These are phyloP conservation scores for Stegana nigrithorax DNA, from an alignment of 2,888 invertebrate genomes.

Conservation along the genomic window DNA sequence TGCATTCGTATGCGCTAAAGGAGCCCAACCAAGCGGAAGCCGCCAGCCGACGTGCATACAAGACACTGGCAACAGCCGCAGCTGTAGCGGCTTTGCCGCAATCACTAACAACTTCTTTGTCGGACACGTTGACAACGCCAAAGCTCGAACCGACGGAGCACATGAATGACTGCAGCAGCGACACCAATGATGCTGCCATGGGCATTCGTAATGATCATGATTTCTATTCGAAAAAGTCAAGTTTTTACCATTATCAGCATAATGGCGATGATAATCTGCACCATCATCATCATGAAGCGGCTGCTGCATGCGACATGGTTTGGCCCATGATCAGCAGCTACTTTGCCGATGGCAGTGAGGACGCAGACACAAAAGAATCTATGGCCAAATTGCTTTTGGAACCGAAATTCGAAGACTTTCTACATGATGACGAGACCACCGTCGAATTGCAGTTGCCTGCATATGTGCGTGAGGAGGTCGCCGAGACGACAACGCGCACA, in stretches of 20 bases:
- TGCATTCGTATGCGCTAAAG: constrained; percentile 64
- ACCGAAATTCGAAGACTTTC: background rate
- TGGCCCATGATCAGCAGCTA: constrained; percentile 22
- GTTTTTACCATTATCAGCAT: too few relatives aligned
- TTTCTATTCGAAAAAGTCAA: constrained; percentile 49
- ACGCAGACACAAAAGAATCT: constrained; percentile 37
- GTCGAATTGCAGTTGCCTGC: constrained; percentile 16
- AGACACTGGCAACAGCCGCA: constrained; percentile 1
- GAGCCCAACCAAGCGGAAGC: constrained; percentile 36
- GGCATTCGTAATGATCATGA: constrained; percentile 57
- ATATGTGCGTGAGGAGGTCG: constrained; percentile 5
- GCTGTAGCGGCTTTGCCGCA: constrained; percentile 24
- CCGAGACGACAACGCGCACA: constrained; percentile 8
- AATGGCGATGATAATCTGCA: too few relatives aligned
- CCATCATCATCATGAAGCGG: too few relatives aligned
- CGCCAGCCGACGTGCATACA: constrained; percentile 9
- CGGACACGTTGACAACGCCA: constrained; percentile 15
- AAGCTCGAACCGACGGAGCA: too few relatives aligned
- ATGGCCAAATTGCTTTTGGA: background rate
- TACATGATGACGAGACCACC: background rate
- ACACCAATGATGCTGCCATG: constrained; percentile 36
- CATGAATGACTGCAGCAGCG: constrained; percentile 44
- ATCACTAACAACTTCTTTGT: constrained; percentile 15
- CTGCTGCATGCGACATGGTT: constrained; percentile 9
- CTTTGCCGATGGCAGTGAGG: constrained; percentile 39